Evolutionary conservation across 2,113 vertebrate species (phyloP), one percentile per base, ranked within the genome.

Genomic region (Tauraco erythrolophus): DNA sequence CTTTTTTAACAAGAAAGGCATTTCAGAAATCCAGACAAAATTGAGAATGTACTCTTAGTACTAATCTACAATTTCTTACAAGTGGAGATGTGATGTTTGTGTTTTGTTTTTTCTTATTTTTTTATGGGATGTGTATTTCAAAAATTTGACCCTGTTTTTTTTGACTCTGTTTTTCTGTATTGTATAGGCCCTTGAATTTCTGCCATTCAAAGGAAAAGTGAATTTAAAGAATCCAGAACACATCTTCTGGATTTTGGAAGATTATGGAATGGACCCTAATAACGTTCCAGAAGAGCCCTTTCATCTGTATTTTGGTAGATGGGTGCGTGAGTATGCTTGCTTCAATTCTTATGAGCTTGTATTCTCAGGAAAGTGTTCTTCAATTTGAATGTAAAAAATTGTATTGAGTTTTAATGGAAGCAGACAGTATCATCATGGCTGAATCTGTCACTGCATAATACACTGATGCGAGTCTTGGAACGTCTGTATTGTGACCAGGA

Each of bases 301-400:
- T 92, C 95, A 98, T 91, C 93, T 99, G 56, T 99, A 99, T 97
- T 99, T 99, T 97, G 99, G 99, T 85, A 98, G 99, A 99, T 99
- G 99, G 99, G 99, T 99, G 94, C 98, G 99, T 98, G 28, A 94
- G 70, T 84, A 79, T 3, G 4, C 24, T 92, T 88, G 41, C 74
- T 84, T 89, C 51, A 4, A 54, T 43, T 88, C 62, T 96, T 56
- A 57, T 0, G 7, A 54, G 46, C 75, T 80, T 57, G 3, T 92
- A 21, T 88, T 79, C 92, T 89, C 65, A 84, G 74, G 37, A 88
- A 16, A 39, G 6, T 10, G 6, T 64, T 33, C 37, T 68, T 88
- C 28, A 68, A 11, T 64, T 84, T 64, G 43, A 56, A 11, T 62
- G 12, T 43, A 28, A 64, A 61, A 58, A 77, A 18, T 1, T 37